phyloP scores from a whole-genome alignment of 2,113 vertebrate species.

The Theristicus caerulescens region DNA sequence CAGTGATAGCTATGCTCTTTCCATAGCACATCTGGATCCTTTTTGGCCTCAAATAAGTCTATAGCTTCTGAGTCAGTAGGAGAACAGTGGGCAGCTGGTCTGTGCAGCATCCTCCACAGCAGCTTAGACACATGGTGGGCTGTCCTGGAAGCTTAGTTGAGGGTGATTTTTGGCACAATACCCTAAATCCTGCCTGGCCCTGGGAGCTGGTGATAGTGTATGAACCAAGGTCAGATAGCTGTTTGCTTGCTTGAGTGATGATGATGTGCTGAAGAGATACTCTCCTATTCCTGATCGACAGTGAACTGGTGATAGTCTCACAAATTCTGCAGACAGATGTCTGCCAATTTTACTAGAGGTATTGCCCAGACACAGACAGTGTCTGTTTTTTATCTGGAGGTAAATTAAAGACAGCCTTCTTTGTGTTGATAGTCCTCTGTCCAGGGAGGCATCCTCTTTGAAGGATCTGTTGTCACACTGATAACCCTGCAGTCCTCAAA shows the following conservation, averaged over 20 bases:
- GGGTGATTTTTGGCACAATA: neutral
- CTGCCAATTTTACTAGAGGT: neutral
- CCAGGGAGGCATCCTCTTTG: neutral
- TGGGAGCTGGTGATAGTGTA: neutral
- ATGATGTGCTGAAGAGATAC: neutral
- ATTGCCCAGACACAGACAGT: neutral
- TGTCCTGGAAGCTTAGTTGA: neutral
- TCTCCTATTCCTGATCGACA: neutral
- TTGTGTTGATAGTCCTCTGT: neutral
- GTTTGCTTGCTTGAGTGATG: neutral
- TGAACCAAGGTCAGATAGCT: neutral
- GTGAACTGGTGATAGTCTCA: neutral
- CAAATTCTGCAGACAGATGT: neutral
- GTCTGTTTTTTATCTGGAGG: neutral
- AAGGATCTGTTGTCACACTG: neutral
- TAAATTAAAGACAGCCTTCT: neutral
- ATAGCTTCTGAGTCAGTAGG: neutral
- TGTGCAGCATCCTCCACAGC: neutral
- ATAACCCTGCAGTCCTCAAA: neutral
- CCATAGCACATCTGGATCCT: rapidly evolving
- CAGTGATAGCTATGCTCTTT: neutral
- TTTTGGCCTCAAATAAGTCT: neutral
- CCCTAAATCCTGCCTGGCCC: neutral
- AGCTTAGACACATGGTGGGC: neutral
- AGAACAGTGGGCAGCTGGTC: neutral